Evolutionary conservation across 2,113 vertebrate species (phyloP).

Genomic region (Podiceps cristatus): DNA sequence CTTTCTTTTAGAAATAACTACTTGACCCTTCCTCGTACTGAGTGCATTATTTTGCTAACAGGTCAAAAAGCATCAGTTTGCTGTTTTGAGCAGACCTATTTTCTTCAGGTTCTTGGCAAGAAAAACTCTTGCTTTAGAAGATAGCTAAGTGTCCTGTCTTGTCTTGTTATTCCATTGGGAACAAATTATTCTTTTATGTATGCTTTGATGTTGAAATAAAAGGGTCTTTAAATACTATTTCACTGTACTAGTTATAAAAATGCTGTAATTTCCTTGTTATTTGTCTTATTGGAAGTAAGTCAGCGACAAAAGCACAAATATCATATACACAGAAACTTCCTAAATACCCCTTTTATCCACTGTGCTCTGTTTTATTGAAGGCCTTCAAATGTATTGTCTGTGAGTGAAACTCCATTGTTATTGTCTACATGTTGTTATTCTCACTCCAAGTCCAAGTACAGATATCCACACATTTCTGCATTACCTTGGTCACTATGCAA

Average conservation of each 20-base stretch:
- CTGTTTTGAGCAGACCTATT: conserved; percentile 38
- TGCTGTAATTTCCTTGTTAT: conserved; percentile 61
- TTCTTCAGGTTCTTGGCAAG: conserved; percentile 52
- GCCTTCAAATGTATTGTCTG: neutral
- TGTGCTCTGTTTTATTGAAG: neutral
- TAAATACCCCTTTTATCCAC: conserved; percentile 47
- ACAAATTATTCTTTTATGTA: conserved; percentile 64
- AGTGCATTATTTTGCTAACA: conserved; percentile 44
- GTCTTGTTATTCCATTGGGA: conserved; percentile 52
- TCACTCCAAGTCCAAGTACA: neutral
- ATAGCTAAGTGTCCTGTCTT: conserved; percentile 48
- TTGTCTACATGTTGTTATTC: neutral
- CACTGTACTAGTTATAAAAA: conserved; percentile 39
- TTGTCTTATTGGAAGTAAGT: conserved; percentile 60
- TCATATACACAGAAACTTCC: conserved; percentile 55
- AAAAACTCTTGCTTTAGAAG: neutral
- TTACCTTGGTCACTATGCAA: neutral
- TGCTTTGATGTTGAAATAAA: conserved; percentile 77
- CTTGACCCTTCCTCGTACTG: conserved; percentile 30
- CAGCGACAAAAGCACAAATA: conserved; percentile 47
- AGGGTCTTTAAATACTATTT: conserved; percentile 37
- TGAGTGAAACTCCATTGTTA: neutral
- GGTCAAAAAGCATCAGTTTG: conserved; percentile 35
- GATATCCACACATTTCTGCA: neutral
- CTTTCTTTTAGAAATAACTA: conserved; percentile 2